A percentile compares a stretch with the other conserved stretches of the same genome.
Conservation (phyloP, 2,888 invertebrate species). For the Sarcophaga caerulescens region DNA sequence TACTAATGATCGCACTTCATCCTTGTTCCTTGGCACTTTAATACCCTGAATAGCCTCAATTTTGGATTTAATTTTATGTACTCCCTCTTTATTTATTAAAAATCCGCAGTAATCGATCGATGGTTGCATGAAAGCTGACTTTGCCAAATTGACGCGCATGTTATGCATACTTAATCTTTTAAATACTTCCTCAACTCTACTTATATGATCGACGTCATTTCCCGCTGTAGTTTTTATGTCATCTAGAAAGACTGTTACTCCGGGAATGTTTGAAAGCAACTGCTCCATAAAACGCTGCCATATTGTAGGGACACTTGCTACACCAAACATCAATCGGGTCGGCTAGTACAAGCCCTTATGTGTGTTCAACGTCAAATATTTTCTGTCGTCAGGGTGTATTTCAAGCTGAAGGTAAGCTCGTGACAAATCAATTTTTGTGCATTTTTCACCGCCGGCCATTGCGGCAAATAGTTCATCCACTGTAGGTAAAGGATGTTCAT, state of each 20-base stretch:
- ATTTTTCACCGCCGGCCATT: slow-evolving; percentile 70
- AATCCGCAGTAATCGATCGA: slow-evolving; percentile 69
- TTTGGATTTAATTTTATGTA: slow-evolving; percentile 73
- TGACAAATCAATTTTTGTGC: slow-evolving; percentile 74
- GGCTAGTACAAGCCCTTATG: slow-evolving; percentile 75
- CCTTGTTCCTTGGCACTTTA: slow-evolving; percentile 69
- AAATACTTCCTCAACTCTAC: slow-evolving; percentile 69
- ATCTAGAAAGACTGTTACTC: slow-evolving; percentile 71
- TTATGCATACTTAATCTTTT: slow-evolving; percentile 68
- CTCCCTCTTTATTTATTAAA: slow-evolving; percentile 70
- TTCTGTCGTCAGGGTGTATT: slow-evolving; percentile 73
- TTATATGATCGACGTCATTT: slow-evolving; percentile 69
- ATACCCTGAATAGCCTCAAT: slow-evolving; percentile 73
- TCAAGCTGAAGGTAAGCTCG: slow-evolving; percentile 76
- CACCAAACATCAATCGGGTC: slow-evolving; percentile 74
- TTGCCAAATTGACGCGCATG: slow-evolving; percentile 70
- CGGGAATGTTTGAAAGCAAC: slow-evolving; percentile 70
- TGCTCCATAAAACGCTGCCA: slow-evolving; percentile 75
- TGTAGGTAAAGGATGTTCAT: slow-evolving; percentile 72
- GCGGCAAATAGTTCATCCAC: slow-evolving; percentile 69
- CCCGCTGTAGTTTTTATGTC: slow-evolving; percentile 70
- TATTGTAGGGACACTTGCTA: slow-evolving; percentile 73
- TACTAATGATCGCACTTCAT: slow-evolving; percentile 71
- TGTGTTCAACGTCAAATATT: slow-evolving; percentile 75
- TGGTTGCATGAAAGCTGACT: slow-evolving; percentile 62